These are phyloP conservation scores for Cathartes aura DNA, from an alignment of 2,113 vertebrate species.

Conservation along the genomic window DNA sequence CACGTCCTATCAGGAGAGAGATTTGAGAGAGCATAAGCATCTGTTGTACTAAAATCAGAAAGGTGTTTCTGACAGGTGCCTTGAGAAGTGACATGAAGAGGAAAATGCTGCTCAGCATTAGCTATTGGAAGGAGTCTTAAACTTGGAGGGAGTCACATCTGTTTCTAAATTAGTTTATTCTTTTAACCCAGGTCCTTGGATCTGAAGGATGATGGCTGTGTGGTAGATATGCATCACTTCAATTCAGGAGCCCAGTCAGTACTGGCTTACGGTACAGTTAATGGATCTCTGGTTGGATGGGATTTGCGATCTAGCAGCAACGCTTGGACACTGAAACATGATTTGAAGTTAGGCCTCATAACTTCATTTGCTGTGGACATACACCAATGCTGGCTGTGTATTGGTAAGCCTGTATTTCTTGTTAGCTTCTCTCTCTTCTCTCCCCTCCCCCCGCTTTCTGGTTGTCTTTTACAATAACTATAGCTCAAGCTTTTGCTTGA, in stretches of 20 bases:
- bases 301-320: constrained; percentile 90
- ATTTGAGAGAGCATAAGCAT: neutral
- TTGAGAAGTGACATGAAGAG: neutral
- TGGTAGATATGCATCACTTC: constrained; percentile 96
- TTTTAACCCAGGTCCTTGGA: constrained; percentile 83
- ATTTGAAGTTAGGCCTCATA: constrained; percentile 93
- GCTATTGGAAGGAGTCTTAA: neutral
- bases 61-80: neutral
- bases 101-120: neutral
- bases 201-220: constrained; percentile 92
- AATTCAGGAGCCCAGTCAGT: constrained; percentile 93
- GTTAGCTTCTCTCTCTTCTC: neutral
- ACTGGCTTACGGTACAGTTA: constrained; percentile 93
- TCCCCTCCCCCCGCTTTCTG: neutral
- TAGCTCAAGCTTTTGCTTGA: neutral
- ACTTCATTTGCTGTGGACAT: constrained; percentile 97
- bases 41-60: neutral
- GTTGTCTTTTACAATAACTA: neutral
- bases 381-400: constrained; percentile 97
- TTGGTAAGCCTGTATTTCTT: constrained; percentile 79
- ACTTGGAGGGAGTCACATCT: neutral
- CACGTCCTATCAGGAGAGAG: neutral
- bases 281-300: constrained; percentile 95
- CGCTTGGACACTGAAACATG: constrained; percentile 93
- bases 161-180: neutral